phyloP scores from a whole-genome alignment of 2,797 vertebrate species.

The Hirundo rustica region DNA sequence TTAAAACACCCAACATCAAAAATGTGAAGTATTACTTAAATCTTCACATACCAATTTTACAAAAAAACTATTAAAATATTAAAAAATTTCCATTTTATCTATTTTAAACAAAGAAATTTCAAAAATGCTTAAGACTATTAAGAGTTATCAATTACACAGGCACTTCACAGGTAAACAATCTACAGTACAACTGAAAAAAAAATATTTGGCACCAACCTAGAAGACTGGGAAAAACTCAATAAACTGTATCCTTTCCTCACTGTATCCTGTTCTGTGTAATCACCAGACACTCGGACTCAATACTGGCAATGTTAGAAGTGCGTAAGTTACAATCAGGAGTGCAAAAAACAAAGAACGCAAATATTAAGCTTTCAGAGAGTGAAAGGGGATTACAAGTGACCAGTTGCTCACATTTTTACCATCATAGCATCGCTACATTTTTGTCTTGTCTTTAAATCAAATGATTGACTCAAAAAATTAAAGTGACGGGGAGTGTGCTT shows the following conservation, averaged over 20 bases:
- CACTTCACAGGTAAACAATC: conserved; percentile 88
- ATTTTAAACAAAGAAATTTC: conserved; percentile 75
- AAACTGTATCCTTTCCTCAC: conserved; percentile 48
- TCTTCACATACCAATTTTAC: conserved; percentile 73
- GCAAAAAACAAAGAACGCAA: conserved; percentile 68
- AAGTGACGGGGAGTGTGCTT: neutral
- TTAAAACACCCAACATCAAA: conserved; percentile 73
- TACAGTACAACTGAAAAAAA: conserved; percentile 81
- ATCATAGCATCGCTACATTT: conserved; percentile 16
- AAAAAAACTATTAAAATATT: conserved; percentile 78
- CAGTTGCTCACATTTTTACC: conserved; percentile 15
- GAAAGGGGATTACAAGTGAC: conserved; percentile 41
- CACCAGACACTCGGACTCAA: conserved; percentile 70
- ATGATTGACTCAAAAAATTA: conserved; percentile 33
- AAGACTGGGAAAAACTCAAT: conserved; percentile 72
- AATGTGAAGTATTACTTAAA: conserved; percentile 73
- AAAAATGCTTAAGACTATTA: conserved; percentile 79
- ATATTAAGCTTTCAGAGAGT: conserved; percentile 52
- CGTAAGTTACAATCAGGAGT: conserved; percentile 70
- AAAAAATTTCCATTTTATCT: conserved; percentile 70
- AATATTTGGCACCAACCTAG: conserved; percentile 81
- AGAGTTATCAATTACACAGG: conserved; percentile 82
- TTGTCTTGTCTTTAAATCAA: conserved; percentile 39
- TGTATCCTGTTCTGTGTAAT: conserved; percentile 51
- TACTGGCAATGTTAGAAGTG: conserved; percentile 68